phyloP scores from a whole-genome alignment of 2,113 vertebrate species.

The Promerops cafer region DNA sequence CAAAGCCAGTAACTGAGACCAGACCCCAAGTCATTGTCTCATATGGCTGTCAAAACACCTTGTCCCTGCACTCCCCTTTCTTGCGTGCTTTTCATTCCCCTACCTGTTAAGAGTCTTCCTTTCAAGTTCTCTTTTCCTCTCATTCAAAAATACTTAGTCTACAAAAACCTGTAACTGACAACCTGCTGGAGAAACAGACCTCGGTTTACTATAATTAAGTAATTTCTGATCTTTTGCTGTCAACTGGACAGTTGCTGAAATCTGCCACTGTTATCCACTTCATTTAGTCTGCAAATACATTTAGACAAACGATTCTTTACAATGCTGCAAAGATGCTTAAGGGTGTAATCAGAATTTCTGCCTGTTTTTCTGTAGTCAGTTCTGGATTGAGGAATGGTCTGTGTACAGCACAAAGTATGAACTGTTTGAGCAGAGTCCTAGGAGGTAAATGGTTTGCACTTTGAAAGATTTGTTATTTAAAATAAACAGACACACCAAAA shows the following conservation, averaged over 20 bases:
- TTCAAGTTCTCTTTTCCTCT: neutral
- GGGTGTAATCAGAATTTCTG: neutral
- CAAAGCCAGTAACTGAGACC: neutral
- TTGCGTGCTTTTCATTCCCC: neutral
- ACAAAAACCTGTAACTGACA: neutral
- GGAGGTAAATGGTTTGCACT: neutral
- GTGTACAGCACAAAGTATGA: neutral
- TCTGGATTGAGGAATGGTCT: neutral
- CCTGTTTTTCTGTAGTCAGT: neutral
- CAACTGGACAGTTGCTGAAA: neutral
- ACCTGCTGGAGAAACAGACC: neutral
- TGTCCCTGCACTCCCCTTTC: neutral
- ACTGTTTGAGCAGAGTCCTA: neutral
- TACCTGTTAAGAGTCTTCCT: neutral
- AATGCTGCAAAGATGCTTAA: neutral
- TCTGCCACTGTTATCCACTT: neutral
- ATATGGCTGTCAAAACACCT: accelerated
- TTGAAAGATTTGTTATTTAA: neutral
- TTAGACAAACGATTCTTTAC: neutral
- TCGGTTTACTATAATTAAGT: neutral
- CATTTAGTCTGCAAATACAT: neutral
- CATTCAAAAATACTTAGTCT: neutral
- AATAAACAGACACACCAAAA: neutral
- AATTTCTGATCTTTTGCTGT: neutral
- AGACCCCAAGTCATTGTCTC: neutral